A percentile compares a stretch with the other conserved stretches of the same genome.
These are phyloP conservation scores for Tauraco hartlaubi DNA, from an alignment of 2,797 vertebrate genomes.

Conservation along the genomic window DNA sequence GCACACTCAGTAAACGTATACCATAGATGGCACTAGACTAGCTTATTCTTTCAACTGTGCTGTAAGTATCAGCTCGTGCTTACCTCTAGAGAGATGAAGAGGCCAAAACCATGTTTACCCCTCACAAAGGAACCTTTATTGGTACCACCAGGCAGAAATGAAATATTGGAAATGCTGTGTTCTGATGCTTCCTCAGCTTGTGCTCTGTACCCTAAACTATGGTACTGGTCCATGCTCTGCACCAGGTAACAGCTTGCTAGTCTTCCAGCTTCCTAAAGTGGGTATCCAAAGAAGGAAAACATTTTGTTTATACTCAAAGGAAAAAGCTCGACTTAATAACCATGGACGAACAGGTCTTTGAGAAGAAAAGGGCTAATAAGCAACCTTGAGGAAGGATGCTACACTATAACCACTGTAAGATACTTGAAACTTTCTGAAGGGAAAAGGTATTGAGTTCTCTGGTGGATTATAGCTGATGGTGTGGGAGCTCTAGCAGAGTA, in stretches of 20 bases:
- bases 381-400: background rate
- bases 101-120: background rate
- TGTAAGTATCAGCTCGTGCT: background rate
- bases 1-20: background rate
- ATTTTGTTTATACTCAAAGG: background rate
- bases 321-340: background rate
- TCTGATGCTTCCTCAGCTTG: background rate
- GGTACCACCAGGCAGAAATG: background rate
- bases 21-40: background rate
- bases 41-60: background rate
- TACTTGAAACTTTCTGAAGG: background rate
- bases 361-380: background rate
- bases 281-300: background rate
- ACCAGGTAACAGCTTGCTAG: background rate
- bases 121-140: background rate
- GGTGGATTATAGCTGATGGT: background rate
- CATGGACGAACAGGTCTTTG: accelerated
- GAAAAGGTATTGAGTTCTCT: background rate
- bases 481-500: background rate
- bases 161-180: background rate
- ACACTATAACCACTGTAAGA: background rate
- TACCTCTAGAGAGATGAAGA: background rate
- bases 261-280: background rate
- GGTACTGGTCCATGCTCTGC: background rate
- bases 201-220: background rate